These are phyloP conservation scores for Galaxea fascicularis DNA, from an alignment of 92 coral and sea anemone genomes.

Conservation along the genomic window DNA sequence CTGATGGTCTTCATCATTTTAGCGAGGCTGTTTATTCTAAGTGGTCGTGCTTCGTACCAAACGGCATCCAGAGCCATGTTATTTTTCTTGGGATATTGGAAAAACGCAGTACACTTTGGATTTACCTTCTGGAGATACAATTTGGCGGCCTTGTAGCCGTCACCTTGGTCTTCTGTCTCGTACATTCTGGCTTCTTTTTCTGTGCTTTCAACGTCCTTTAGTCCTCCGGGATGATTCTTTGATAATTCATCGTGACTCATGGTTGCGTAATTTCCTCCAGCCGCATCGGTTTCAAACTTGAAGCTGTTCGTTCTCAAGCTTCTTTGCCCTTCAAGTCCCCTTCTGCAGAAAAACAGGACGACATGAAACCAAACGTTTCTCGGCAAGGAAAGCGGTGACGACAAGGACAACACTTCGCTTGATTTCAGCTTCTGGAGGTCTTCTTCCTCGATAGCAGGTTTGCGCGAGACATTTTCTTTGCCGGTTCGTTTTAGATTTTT, in stretches of 20 bases:
- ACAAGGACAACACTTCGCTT: conserved; percentile 1
- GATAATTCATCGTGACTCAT: conserved; percentile 52
- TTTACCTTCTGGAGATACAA: conserved; percentile 52
- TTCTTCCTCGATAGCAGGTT: conserved; percentile 50
- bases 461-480: conserved; percentile 64
- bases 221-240: conserved; percentile 61
- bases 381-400: conserved; percentile 40
- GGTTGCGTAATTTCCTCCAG: conserved; percentile 20
- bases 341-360: conserved; percentile 56
- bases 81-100: too few relatives aligned
- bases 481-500: conserved; percentile 46
- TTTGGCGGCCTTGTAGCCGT: conserved; percentile 48
- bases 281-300: conserved; percentile 53
- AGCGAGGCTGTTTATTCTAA: conserved; percentile 53
- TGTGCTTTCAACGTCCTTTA: conserved; percentile 29
- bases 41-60: conserved; percentile 59
- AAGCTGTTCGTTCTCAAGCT: too few relatives aligned
- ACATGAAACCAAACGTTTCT: conserved; percentile 65
- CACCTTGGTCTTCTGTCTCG: conserved; percentile 43
- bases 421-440: conserved; percentile 48
- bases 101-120: too few relatives aligned
- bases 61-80: conserved; percentile 2
- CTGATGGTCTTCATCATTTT: too few relatives aligned
- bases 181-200: conserved; percentile 57
- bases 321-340: conserved; percentile 74